Conservation (phyloP, 2,888 invertebrate species). For the Lacanobia wlatinum region DNA sequence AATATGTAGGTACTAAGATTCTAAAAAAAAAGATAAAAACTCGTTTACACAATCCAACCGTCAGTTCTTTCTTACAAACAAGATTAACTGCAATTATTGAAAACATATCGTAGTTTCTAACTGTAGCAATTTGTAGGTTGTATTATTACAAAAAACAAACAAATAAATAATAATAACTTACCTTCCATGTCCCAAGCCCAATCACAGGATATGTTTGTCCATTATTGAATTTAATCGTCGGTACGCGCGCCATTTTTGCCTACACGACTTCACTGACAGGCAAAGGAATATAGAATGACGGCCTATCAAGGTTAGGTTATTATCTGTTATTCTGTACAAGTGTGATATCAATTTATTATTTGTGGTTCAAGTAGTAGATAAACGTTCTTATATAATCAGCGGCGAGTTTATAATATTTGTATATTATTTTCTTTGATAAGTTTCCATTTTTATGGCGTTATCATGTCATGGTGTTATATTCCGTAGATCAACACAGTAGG, state of each 20-base stretch:
- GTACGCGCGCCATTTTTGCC: conserved; percentile 52
- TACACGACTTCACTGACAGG: conserved; percentile 27
- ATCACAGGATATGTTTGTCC: conserved; percentile 73
- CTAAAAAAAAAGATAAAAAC: too few species aligned
- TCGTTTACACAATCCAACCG: background rate
- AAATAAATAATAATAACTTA: conserved; percentile 22
- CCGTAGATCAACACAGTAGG: background rate
- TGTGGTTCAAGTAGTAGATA: conserved; percentile 38
- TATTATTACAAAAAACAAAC: background rate
- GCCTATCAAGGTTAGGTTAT: conserved; percentile 15
- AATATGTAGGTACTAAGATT: too few species aligned
- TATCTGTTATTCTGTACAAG: conserved; percentile 39
- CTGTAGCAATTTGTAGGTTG: background rate
- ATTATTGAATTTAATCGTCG: conserved; percentile 66
- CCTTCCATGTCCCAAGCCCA: conserved; percentile 69
- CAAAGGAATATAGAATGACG: conserved; percentile 35
- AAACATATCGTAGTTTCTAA: background rate
- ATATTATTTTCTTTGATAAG: conserved; percentile 19
- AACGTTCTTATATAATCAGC: conserved; percentile 41
- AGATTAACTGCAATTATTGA: background rate
- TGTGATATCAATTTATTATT: conserved; percentile 47
- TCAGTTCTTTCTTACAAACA: background rate
- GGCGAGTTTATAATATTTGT: conserved; percentile 32
- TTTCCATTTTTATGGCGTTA: conserved; percentile 2
- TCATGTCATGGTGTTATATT: conserved; percentile 16